Conservation (phyloP, 2,888 invertebrate genomes). For the Sminthurides aquaticus region DNA sequence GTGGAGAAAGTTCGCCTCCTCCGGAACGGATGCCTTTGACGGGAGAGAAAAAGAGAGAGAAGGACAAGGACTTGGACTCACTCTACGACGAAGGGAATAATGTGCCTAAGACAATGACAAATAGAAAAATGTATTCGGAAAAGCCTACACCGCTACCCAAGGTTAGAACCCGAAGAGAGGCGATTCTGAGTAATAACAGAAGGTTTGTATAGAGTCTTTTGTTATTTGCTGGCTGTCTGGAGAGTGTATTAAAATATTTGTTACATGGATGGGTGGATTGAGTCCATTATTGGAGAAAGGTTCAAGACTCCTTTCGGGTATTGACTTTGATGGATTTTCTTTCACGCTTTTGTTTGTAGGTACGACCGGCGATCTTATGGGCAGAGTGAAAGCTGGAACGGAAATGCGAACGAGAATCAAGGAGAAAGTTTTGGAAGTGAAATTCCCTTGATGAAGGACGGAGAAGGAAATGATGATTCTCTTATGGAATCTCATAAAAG, state of each 20-base stretch:
- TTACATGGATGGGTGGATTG: too few relatives aligned
- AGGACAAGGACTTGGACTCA: neutral
- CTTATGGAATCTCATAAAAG: neutral
- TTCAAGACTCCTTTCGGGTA: too few relatives aligned
- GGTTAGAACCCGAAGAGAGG: constrained; percentile 14
- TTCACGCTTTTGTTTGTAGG: too few relatives aligned
- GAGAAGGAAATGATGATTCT: neutral
- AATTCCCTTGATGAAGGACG: neutral
- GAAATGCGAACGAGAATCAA: neutral
- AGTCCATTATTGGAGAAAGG: too few relatives aligned
- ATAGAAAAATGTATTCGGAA: constrained; percentile 8
- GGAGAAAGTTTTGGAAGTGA: neutral
- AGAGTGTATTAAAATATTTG: too few relatives aligned
- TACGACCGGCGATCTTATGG: neutral
- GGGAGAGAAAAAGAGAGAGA: neutral
- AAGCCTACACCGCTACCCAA: neutral
- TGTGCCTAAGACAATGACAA: constrained; percentile 4
- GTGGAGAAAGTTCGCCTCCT: neutral
- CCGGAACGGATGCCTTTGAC: neutral
- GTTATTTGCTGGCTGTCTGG: neutral
- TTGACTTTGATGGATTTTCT: too few relatives aligned
- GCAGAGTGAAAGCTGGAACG: neutral
- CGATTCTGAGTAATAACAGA: constrained; percentile 17
- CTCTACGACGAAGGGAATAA: neutral
- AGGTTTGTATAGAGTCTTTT: neutral